phyloP scores from a whole-genome alignment of 2,797 vertebrate species.

The Liasis olivaceus region DNA sequence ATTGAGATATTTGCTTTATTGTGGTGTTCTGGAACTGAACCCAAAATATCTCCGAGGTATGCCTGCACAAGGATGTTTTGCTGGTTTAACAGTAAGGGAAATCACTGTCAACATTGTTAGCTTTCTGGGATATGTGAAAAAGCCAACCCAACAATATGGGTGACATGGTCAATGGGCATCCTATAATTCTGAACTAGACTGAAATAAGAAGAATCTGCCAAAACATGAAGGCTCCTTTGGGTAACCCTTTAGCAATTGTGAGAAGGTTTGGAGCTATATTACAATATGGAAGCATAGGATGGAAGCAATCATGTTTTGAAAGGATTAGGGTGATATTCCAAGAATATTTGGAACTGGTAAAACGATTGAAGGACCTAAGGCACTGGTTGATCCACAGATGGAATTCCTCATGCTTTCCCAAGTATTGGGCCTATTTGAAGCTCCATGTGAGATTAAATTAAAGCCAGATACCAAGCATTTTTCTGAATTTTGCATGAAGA shows the following conservation, averaged over 20 bases:
- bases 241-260: neutral
- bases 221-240: neutral
- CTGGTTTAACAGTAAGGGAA: neutral
- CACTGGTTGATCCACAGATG: neutral
- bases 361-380: neutral
- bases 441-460: neutral
- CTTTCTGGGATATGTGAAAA: neutral
- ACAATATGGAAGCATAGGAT: neutral
- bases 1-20: too few species aligned
- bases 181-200: neutral
- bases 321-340: neutral
- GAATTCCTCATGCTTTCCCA: neutral
- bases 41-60: too few species aligned
- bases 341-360: neutral
- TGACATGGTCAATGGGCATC: neutral
- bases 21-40: too few species aligned
- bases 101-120: neutral
- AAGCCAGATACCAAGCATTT: neutral
- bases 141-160: neutral
- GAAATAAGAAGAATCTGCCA: neutral
- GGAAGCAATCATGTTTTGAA: neutral
- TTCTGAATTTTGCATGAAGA: neutral
- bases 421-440: neutral
- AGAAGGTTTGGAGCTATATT: neutral
- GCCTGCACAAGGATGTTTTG: neutral